Conservation (phyloP, 2,888 invertebrate genomes). For the Spatulosminthurus flaviceps region DNA sequence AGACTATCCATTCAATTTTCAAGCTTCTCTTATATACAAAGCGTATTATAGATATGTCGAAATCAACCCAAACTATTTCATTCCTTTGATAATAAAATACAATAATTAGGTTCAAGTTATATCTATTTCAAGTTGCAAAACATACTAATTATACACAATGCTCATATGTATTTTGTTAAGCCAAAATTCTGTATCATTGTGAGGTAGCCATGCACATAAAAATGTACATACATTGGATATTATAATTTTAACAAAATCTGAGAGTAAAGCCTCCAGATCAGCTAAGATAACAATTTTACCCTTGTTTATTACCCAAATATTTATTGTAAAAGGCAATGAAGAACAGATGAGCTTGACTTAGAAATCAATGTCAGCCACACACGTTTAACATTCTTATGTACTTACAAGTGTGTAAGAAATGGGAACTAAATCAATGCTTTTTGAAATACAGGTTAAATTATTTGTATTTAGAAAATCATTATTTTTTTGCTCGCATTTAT, state of each 20-base stretch:
- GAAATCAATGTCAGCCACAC: conserved; percentile 4
- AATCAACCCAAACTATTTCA: neutral
- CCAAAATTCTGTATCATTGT: neutral
- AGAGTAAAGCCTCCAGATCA: too few species aligned
- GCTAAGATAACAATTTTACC: neutral
- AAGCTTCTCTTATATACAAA: too few species aligned
- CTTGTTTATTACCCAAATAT: neutral
- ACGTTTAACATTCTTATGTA: too few species aligned
- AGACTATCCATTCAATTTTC: neutral
- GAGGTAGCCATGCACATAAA: too few species aligned
- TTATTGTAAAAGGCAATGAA: neutral
- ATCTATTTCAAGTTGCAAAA: neutral
- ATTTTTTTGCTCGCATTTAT: too few species aligned
- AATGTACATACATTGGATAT: too few species aligned
- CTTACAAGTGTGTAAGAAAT: too few species aligned
- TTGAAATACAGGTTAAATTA: too few species aligned
- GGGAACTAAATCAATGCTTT: too few species aligned
- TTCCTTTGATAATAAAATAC: neutral
- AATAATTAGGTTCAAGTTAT: neutral
- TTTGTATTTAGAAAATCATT: too few species aligned
- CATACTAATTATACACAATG: neutral
- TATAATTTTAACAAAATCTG: too few species aligned
- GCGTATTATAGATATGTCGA: too few species aligned
- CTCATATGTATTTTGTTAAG: neutral
- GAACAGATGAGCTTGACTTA: neutral